These are phyloP conservation scores for Cacoxenus indagator DNA, from an alignment of 2,888 invertebrate genomes.

Conservation along the genomic window DNA sequence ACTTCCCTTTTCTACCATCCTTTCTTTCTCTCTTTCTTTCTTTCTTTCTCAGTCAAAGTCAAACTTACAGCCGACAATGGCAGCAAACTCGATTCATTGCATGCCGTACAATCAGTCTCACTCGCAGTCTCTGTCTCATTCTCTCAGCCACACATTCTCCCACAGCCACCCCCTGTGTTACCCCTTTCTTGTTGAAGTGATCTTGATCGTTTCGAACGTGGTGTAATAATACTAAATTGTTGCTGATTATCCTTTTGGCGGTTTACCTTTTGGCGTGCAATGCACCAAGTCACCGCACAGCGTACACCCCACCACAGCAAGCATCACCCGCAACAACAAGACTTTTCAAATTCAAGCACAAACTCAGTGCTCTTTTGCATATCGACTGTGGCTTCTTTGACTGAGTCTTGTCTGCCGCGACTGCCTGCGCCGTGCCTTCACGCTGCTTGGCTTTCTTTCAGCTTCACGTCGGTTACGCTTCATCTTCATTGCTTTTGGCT, in stretches of 20 bases:
- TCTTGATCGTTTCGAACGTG: constrained; percentile 60
- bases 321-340: not conserved
- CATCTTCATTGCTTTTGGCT: not conserved
- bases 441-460: constrained; percentile 25
- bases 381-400: constrained; percentile 15
- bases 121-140: constrained; percentile 9
- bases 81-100: not conserved
- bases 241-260: constrained; percentile 70
- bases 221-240: constrained; percentile 71
- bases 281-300: not conserved
- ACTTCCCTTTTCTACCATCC: too few relatives aligned
- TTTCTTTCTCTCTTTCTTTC: too few relatives aligned
- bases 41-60: constrained; percentile 38
- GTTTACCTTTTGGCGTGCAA: constrained; percentile 59
- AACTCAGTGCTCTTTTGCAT: constrained; percentile 48
- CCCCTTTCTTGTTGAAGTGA: not conserved
- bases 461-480: constrained; percentile 26
- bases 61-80: constrained; percentile 1
- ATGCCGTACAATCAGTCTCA: not conserved
- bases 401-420: not conserved
- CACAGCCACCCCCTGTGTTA: constrained; percentile 23
- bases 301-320: constrained; percentile 2
- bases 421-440: not conserved
- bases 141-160: constrained; percentile 23
- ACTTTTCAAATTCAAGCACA: not conserved